Evolutionary conservation across 2,797 vertebrate genomes (phyloP).

Genomic region (Euthynnus affinis): DNA sequence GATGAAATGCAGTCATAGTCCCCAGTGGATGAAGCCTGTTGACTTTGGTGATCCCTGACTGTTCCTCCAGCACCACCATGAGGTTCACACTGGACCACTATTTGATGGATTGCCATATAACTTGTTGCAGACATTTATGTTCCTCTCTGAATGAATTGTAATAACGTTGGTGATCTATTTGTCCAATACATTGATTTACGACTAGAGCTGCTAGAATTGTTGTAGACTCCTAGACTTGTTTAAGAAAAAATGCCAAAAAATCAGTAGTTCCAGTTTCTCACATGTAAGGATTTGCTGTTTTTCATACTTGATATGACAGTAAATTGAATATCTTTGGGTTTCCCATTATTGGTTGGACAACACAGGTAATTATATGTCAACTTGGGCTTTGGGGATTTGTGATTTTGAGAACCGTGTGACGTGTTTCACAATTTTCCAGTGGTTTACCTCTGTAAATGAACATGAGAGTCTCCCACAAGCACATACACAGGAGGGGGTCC

Average conservation of each 20-base stretch:
- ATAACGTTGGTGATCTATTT: too few species aligned
- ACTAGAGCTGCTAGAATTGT: neutral
- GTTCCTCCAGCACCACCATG: too few species aligned
- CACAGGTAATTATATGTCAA: neutral
- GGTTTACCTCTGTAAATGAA: conserved; percentile 97
- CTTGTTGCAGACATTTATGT: neutral
- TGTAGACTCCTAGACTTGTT: neutral
- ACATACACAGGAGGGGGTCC: conserved; percentile 91
- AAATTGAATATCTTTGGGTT: neutral
- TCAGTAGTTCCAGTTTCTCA: too few species aligned
- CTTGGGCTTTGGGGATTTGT: neutral
- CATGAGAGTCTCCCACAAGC: conserved; percentile 93
- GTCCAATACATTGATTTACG: neutral
- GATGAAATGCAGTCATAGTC: too few species aligned
- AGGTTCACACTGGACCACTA: neutral
- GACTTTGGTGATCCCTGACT: too few species aligned
- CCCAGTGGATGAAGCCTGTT: too few species aligned
- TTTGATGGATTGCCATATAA: neutral
- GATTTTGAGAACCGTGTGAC: neutral
- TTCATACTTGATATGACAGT: neutral
- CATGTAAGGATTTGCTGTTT: too few species aligned
- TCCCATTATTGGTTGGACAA: neutral
- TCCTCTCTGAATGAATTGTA: too few species aligned
- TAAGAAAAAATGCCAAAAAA: neutral
- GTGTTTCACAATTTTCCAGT: neutral